Percentiles rank a stretch among this genome's conserved stretches.
Evolutionary conservation across 2,888 invertebrate genomes (phyloP).

Genomic region (Plemyria rubiginata): DNA sequence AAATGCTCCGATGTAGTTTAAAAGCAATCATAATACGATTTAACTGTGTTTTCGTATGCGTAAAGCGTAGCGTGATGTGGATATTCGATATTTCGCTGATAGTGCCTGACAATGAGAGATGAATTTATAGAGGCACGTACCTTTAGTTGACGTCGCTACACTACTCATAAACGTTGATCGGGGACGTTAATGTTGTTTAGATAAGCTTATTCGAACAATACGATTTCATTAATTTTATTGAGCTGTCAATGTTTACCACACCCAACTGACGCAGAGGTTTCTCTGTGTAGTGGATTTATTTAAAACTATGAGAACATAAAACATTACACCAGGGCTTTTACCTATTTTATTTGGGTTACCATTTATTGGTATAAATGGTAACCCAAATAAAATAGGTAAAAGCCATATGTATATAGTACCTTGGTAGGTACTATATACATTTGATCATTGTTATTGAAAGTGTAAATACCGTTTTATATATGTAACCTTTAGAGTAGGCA

Average conservation of each 20-base stretch:
- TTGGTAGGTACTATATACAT: too few species aligned
- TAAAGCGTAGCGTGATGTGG: slow-evolving; percentile 58
- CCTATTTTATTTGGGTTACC: too few species aligned
- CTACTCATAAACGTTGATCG: slow-evolving; percentile 24
- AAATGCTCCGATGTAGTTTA: slow-evolving; percentile 55
- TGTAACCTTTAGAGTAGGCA: too few species aligned
- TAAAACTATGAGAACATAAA: too few species aligned
- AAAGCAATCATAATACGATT: slow-evolving; percentile 63
- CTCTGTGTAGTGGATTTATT: too few species aligned
- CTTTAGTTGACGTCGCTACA: slow-evolving; percentile 19
- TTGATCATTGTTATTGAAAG: too few species aligned
- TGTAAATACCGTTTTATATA: too few species aligned
- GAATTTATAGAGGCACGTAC: slow-evolving; percentile 40
- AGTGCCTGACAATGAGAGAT: slow-evolving; percentile 64
- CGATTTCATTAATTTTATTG: slow-evolving; percentile 3
- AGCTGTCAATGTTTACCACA: background rate
- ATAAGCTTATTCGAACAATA: slow-evolving; percentile 18
- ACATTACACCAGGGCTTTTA: too few species aligned
- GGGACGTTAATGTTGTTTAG: slow-evolving; percentile 14
- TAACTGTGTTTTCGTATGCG: slow-evolving; percentile 66
- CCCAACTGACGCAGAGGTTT: background rate
- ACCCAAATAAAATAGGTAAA: too few species aligned
- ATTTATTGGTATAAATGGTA: too few species aligned
- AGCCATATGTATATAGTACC: too few species aligned
- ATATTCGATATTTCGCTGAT: slow-evolving; percentile 65